Evolutionary conservation across 1,140 invertebrate species (phyloP).

Genomic region (Tribolium castaneum): DNA sequence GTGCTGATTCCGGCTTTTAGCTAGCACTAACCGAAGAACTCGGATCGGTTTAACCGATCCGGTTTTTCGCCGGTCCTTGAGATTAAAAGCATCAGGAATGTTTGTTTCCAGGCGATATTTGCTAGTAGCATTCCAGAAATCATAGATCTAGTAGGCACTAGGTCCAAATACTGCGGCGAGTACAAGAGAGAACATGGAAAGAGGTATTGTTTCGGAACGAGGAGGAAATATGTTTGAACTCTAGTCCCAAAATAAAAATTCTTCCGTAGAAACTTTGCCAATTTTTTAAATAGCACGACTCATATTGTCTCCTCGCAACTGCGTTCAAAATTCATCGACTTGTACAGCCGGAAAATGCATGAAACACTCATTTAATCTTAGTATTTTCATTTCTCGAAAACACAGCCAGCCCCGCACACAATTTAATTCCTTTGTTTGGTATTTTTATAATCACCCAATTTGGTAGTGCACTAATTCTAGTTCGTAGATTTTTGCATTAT

Average conservation of each 20-base stretch:
- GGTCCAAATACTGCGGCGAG: slow-evolving; percentile 97
- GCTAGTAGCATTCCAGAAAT: slow-evolving; percentile 99
- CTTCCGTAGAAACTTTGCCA: not conserved
- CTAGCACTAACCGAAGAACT: not conserved
- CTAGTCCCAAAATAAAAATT: slow-evolving; percentile 15
- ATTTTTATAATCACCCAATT: not conserved
- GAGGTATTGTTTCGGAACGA: slow-evolving; percentile 76
- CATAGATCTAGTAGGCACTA: slow-evolving; percentile 97
- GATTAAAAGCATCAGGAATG: slow-evolving; percentile 53
- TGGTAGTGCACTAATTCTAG: slow-evolving; percentile 36
- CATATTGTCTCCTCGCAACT: not conserved
- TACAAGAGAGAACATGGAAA: slow-evolving; percentile 98
- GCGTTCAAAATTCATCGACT: slow-evolving; percentile 38
- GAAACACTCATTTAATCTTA: slow-evolving; percentile 12
- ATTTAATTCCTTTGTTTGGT: slow-evolving; percentile 40
- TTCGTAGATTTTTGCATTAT: slow-evolving; percentile 40
- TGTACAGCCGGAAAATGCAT: slow-evolving; percentile 50
- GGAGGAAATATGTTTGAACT: slow-evolving; percentile 48
- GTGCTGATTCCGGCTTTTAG: slow-evolving; percentile 1
- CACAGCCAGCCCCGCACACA: slow-evolving; percentile 59
- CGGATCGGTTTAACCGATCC: not conserved
- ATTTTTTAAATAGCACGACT: slow-evolving; percentile 5
- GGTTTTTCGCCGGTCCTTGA: not conserved
- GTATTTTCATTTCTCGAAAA: slow-evolving; percentile 35
- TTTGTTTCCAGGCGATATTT: slow-evolving; percentile 91